Evolutionary conservation across 2,888 invertebrate genomes (phyloP).

Genomic region (Epistrophe grossulariae): DNA sequence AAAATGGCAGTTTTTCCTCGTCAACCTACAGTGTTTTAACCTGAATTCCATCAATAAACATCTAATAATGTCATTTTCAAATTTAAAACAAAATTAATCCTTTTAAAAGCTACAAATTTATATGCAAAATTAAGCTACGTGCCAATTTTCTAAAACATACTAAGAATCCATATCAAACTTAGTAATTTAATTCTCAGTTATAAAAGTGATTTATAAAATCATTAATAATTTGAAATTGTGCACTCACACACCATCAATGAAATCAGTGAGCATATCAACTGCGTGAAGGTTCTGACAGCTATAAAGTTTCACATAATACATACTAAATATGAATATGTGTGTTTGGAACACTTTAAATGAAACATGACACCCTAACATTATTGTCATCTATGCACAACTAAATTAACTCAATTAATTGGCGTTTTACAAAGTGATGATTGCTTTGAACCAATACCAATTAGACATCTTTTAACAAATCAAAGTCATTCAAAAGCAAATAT

Average conservation of each 20-base stretch:
- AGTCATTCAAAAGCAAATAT: background rate
- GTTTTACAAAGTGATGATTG: background rate
- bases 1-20: too few species aligned
- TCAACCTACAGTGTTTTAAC: too few species aligned
- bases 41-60: too few species aligned
- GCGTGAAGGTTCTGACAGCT: constrained; percentile 15
- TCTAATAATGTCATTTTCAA: too few species aligned
- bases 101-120: too few species aligned
- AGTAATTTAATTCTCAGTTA: background rate
- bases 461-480: background rate
- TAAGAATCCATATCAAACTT: background rate
- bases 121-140: too few species aligned
- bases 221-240: background rate
- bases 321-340: background rate
- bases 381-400: constrained; percentile 6
- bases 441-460: background rate
- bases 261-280: background rate
- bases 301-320: background rate
- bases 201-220: background rate
- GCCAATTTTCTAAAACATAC: too few species aligned
- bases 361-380: constrained; percentile 2
- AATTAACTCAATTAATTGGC: constrained; percentile 22
- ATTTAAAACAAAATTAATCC: too few species aligned
- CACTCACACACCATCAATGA: background rate
- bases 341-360: background rate